Evolutionary conservation across 2,888 invertebrate species (phyloP), one percentile per base, ranked within the genome.

Genomic region (Chesias legatella): DNA sequence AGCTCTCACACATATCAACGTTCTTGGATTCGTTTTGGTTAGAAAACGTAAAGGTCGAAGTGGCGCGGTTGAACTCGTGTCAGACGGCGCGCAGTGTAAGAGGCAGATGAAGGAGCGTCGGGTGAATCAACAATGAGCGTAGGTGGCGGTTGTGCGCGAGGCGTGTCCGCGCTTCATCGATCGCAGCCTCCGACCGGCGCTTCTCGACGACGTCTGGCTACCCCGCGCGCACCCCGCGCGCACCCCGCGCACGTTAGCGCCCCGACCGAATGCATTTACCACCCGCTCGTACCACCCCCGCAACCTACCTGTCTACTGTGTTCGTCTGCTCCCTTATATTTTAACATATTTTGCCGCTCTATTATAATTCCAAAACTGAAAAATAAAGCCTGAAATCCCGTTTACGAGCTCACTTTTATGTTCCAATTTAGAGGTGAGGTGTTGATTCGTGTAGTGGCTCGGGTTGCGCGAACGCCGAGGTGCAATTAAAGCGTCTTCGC

Each of bases 81-180:
- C 29, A 34, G 33, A 41, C 28, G 43, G 22, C 31, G 37, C 27
- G 39, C 13, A 42, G 25, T 20, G 28, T 30, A 30, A 17, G 49
- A 49, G 53, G 53, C 44, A 55, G 58, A 58, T 42, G 64, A 56
- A 56, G 58, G 53, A 59, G 59, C 60, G 65, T 58, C 53, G 67
- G 50, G 55, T 73, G 79, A 76, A 80, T 82, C 72, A 75, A 76
- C 79, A 81, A 76, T 78, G 78, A 78, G 76, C 60, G 67, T 66
- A 63, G 58, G 68, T 53, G 69, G 76, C 66, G 70, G 67, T 64
- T 67, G 60, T 76, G 81, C 81, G 85, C 85, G 81, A 85, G 86
- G 86, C 85, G 86, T 84, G 86, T 84, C 84, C 82, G 82, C 86
- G 85, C 85, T 84, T 74, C 86, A 86, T 88, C 86, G 86, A 88